Base-by-base conservation (phyloP, 2,888 invertebrate species). In the Parnassius orleans region DNA sequence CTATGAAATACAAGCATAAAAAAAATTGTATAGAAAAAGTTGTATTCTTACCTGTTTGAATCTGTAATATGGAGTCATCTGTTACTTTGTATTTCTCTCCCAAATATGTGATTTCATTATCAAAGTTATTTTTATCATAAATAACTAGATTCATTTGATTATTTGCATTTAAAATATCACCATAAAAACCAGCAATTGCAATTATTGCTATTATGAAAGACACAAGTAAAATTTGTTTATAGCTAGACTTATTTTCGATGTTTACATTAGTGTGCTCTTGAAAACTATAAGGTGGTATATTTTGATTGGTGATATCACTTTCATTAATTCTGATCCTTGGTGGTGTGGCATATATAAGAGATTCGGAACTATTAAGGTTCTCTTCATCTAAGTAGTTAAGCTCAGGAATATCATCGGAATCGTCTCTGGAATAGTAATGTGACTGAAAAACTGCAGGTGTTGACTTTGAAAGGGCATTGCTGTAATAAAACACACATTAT, bases 391-490 rank as follows among this genome's bases (percentile, higher is more conserved):
- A 48, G 15, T 5, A 10, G 9, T 48, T 48, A 7, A 48, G 14
- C 14, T 48, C 48, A 48, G 14, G 48, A 14, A n/a, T n/a, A 3
- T 60, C 47, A 10, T 60, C 24, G n/a, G 60, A 55, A 60, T 79
- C 76, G 69, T 80, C 77, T 70, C 90, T 90, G 87, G 62, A 89
- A 90, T 73, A 61, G 66, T 75, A 83, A 81, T 75, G 70, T 70
- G 78, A 76, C 68, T 81, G 77, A 66, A 87, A 78, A 67, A 69
- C 76, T 76, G 86, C 77, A 68, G 88, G 87, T 76, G 84, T 82
- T 67, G 88, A 90, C 76, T 84, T 84, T 63, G 87, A 84, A 71
- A 85, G 78, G 54, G 75, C 66, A 75, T 75, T 68, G 76, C 88
- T 90, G 89, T 69, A 89, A 87, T 70, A 69, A 15, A 54, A 54